phyloP scores from a whole-genome alignment of 1,140 invertebrate genomes.

The Harlomillsia oculata region DNA sequence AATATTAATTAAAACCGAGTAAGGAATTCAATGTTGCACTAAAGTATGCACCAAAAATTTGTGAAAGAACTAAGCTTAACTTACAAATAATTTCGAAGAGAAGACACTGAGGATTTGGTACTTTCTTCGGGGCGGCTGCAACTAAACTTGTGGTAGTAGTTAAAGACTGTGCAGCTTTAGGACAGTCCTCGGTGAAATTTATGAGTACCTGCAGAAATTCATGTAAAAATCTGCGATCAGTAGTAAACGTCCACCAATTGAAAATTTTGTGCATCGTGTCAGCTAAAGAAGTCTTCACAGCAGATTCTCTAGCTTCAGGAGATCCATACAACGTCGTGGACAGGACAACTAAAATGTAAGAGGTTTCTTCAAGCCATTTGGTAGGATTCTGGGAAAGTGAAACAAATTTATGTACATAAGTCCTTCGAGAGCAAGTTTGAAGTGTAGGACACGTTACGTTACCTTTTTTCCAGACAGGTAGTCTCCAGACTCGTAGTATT shows the following conservation, averaged over 20 bases:
- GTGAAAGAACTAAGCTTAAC: not conserved
- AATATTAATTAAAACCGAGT: too few species aligned
- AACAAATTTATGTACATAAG: not conserved
- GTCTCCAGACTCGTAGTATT: conserved; percentile 11
- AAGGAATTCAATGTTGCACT: not conserved
- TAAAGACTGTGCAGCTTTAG: conserved; percentile 23
- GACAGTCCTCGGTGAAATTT: conserved; percentile 30
- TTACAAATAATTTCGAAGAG: conserved; percentile 22
- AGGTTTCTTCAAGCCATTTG: conserved; percentile 19
- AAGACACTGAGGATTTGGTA: conserved; percentile 17
- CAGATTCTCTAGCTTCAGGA: conserved; percentile 9
- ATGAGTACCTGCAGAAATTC: conserved; percentile 21
- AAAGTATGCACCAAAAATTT: not conserved
- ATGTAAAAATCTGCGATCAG: conserved; percentile 21
- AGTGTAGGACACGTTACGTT: not conserved
- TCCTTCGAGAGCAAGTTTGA: not conserved
- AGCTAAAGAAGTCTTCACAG: conserved; percentile 8
- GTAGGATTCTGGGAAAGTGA: conserved; percentile 5
- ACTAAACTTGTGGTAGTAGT: conserved; percentile 28
- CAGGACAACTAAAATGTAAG: conserved; percentile 11
- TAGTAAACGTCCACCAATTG: conserved; percentile 20
- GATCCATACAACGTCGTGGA: conserved; percentile 14
- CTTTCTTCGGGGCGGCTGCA: conserved; percentile 26
- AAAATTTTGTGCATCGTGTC: conserved; percentile 30
- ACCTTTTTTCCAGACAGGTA: conserved; percentile 10